Evolutionary conservation across 2,888 invertebrate genomes (phyloP).

Genomic region (Ichneumoninae sp.): DNA sequence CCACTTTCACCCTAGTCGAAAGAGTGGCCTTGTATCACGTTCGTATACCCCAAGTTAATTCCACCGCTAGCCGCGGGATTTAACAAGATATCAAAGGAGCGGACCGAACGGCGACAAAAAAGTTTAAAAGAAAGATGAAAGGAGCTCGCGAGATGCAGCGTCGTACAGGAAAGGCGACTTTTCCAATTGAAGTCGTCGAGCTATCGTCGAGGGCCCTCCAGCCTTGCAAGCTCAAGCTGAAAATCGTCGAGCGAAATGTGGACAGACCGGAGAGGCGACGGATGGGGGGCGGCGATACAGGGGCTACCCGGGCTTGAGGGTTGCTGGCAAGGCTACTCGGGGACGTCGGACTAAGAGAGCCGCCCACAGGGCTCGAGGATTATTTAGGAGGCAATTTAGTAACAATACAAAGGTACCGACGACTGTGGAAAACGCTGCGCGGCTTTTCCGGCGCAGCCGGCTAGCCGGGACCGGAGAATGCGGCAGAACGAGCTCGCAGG

Average conservation of each 20-base stretch:
- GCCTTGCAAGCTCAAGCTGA: conserved; percentile 32
- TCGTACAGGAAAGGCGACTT: conserved; percentile 8
- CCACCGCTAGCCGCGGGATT: background rate
- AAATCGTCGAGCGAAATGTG: conserved; percentile 44
- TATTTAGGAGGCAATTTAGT: conserved; percentile 72
- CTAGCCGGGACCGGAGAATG: conserved; percentile 23
- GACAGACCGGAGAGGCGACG: conserved; percentile 3
- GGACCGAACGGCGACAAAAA: conserved; percentile 6
- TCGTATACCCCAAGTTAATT: background rate
- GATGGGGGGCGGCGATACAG: background rate
- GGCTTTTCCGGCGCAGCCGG: conserved; percentile 24
- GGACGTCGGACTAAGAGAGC: conserved; percentile 37
- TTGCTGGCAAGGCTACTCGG: conserved; percentile 35
- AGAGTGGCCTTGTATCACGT: background rate
- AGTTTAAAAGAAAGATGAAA: conserved; percentile 1
- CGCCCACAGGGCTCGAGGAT: conserved; percentile 56
- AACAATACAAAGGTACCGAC: conserved; percentile 66
- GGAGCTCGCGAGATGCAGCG: background rate
- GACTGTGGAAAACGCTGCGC: conserved; percentile 20
- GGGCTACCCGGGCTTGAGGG: background rate
- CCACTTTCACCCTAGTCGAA: too few relatives aligned
- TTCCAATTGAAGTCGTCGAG: conserved; percentile 49
- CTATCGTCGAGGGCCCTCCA: conserved; percentile 30
- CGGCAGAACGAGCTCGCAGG: background rate
- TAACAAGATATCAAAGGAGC: conserved; percentile 34